Evolutionary conservation across 1,140 invertebrate genomes (phyloP).

Genomic region (Trichonephila clavata): DNA sequence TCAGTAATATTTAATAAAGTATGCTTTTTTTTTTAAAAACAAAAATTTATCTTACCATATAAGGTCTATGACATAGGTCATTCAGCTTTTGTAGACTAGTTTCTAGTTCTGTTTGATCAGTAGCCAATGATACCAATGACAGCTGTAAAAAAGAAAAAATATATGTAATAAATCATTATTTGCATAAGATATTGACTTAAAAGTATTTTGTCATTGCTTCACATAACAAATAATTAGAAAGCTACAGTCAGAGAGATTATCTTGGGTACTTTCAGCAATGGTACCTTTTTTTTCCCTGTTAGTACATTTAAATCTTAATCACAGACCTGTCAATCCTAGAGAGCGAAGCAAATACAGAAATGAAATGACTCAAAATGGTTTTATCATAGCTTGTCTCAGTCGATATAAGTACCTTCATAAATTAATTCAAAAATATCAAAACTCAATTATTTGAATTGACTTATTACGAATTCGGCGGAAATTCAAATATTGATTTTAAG

Average conservation of each 20-base stretch:
- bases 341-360: too few relatives aligned
- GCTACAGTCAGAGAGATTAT: background rate
- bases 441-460: too few relatives aligned
- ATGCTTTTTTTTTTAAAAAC: background rate
- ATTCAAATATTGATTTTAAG: too few relatives aligned
- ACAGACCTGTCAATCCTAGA: too few relatives aligned
- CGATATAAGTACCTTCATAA: background rate
- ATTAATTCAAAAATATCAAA: conserved; percentile 1
- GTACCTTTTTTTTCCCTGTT: too few relatives aligned
- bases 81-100: conserved; percentile 55
- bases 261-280: background rate
- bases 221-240: background rate
- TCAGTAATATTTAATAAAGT: background rate
- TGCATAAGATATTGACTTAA: background rate
- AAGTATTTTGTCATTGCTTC: background rate
- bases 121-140: conserved; percentile 64
- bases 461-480: too few relatives aligned
- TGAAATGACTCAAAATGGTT: too few relatives aligned
- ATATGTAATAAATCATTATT: background rate
- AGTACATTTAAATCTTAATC: too few relatives aligned
- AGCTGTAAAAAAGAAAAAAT: conserved; percentile 36
- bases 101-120: conserved; percentile 56
- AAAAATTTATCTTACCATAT: conserved; percentile 51
- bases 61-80: conserved; percentile 53
- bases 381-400: background rate